Conservation (phyloP, 35 echinoderm and acorn worm species). For the Lytechinus pictus region DNA sequence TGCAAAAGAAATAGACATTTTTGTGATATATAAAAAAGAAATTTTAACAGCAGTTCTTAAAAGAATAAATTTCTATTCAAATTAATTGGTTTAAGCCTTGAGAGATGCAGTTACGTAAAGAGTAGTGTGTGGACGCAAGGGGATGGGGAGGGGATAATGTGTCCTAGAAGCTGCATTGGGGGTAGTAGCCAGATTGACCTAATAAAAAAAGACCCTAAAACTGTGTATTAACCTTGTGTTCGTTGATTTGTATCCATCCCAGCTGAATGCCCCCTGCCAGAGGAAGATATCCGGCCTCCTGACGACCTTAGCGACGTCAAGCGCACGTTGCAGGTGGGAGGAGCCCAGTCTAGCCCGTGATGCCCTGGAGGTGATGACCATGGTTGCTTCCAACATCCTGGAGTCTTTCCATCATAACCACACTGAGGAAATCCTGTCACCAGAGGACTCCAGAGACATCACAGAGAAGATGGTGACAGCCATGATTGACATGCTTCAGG, state of each 20-base stretch:
- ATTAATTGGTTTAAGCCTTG: too few relatives aligned
- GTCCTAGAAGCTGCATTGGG: too few relatives aligned
- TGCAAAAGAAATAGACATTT: too few relatives aligned
- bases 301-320: neutral
- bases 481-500: constrained; percentile 54
- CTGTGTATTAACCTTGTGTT: too few relatives aligned
- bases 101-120: too few relatives aligned
- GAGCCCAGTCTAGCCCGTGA: neutral
- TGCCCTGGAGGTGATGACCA: constrained; percentile 25
- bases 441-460: neutral
- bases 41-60: too few relatives aligned
- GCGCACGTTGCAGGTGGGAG: constrained; percentile 14
- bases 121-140: too few relatives aligned
- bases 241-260: neutral
- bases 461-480: constrained; percentile 36
- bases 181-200: too few relatives aligned
- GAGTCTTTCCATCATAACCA: constrained; percentile 55
- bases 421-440: neutral
- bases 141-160: too few relatives aligned
- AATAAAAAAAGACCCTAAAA: too few relatives aligned
- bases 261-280: constrained; percentile 51
- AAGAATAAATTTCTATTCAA: too few relatives aligned
- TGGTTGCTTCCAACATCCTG: constrained; percentile 54
- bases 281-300: neutral
- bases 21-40: too few relatives aligned